Conservation (phyloP, 2,888 invertebrate genomes). For the Orchestes rusci region DNA sequence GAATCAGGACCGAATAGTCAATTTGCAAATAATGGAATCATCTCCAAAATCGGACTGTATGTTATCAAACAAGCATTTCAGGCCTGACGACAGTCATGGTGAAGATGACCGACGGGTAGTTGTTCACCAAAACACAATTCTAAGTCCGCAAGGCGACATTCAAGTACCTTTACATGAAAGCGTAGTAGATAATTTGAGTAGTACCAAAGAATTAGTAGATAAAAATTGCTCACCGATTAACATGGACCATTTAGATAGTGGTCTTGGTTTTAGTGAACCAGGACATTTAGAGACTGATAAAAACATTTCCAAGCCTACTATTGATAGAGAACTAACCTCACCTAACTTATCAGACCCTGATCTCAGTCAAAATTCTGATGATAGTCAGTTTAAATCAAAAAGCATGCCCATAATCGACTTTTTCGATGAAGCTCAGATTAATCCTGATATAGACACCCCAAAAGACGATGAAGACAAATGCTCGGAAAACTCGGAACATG, state of each 20-base stretch:
- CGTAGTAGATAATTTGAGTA: conserved; percentile 21
- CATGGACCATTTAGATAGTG: conserved; percentile 27
- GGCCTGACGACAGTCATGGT: conserved; percentile 21
- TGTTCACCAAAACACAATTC: conserved; percentile 31
- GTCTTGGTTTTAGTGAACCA: conserved; percentile 15
- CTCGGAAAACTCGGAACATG: not conserved
- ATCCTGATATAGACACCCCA: conserved; percentile 4
- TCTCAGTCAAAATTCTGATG: conserved; percentile 16
- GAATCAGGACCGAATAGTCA: conserved; percentile 31
- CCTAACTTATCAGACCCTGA: conserved; percentile 8
- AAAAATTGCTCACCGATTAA: conserved; percentile 34
- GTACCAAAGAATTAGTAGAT: conserved; percentile 29
- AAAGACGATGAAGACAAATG: not conserved
- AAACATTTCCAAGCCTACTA: conserved; percentile 1
- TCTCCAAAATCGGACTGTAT: conserved; percentile 31
- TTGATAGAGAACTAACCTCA: not conserved
- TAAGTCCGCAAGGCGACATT: conserved; percentile 12
- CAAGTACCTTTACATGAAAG: conserved; percentile 19
- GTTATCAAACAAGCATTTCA: conserved; percentile 23
- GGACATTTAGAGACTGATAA: conserved; percentile 9
- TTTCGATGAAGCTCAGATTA: conserved; percentile 6
- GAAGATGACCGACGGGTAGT: conserved; percentile 25
- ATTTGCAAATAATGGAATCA: conserved; percentile 34
- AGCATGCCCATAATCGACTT: conserved; percentile 28
- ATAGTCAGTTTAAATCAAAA: conserved; percentile 17